Evolutionary conservation across 1,140 invertebrate genomes (phyloP), one percentile per base, ranked within the genome.

Genomic region (Stegodyphus mimosarum): DNA sequence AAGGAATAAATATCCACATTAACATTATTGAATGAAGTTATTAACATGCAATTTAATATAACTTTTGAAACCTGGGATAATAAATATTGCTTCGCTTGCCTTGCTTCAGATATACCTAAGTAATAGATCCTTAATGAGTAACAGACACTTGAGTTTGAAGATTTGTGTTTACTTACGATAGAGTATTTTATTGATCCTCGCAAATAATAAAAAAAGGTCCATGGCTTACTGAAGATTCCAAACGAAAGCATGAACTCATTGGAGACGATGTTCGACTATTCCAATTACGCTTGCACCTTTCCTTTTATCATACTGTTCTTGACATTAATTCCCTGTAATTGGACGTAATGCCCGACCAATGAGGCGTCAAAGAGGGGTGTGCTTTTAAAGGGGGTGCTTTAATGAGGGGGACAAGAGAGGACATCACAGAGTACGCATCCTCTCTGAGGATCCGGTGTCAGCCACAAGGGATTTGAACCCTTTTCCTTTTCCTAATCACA

Each of bases 321-420:
- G 81, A 84, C 81, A 75, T 76, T 84, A 74, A 84, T 84, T 72
- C 81, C 49, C 17, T 64, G 81, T 84, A 84, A 84, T 84, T 84
- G 81, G 81, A 69, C 81, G 73, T 84, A 84, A 84, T 84, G 66
- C 81, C 72, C 60, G 64, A 84, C 81, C 81, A 84, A 84, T 84
- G 81, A 84, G 73, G 81, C 64, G 81, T 69, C 71, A 76, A 84
- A 76, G 66, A 48, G 71, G 71, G 81, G 73, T 48, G 72, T 52
- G 64, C 71, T 55, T 84, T 84, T 69, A 69, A 70, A 70, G 73
- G 81, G 64, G 72, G 60, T n/a, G 17, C 73, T 84, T 75, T 75
- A 75, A 75, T 84, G 73, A 84, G 63, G 81, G 66, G 71, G 55
- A 60, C 66, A 76, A 69, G 66, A 69, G 73, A 60, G 10, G 63